phyloP scores from a whole-genome alignment of 2,888 invertebrate genomes.

The Apotomis capreana region DNA sequence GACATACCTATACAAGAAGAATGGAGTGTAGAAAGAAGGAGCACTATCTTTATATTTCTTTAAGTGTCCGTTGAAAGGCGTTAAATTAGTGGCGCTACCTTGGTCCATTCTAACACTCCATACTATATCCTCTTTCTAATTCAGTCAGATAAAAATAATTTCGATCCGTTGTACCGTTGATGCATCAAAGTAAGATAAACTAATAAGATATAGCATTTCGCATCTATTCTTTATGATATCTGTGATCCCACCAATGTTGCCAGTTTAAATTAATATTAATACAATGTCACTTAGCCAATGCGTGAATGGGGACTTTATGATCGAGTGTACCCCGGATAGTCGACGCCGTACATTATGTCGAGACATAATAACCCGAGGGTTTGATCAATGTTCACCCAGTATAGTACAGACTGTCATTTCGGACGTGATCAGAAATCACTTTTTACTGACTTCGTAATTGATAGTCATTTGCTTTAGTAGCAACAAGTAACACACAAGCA shows the following conservation, averaged over 20 bases:
- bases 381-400: conserved; percentile 2
- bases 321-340: neutral
- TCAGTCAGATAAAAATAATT: too few species aligned
- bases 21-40: too few species aligned
- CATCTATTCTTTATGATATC: neutral
- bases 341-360: conserved; percentile 8
- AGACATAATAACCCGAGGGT: too few species aligned
- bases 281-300: conserved; percentile 4
- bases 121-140: too few species aligned
- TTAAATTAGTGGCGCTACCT: too few species aligned
- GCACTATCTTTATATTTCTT: too few species aligned
- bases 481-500: neutral
- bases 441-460: neutral
- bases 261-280: conserved; percentile 24
- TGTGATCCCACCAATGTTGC: neutral
- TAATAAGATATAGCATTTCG: neutral
- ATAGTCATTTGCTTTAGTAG: neutral
- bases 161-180: too few species aligned
- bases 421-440: conserved; percentile 7
- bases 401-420: neutral
- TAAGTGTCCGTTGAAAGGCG: too few species aligned
- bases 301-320: conserved; percentile 4
- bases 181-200: too few species aligned
- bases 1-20: too few species aligned
- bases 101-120: too few species aligned